Base-by-base conservation (phyloP, 2,113 vertebrate genomes). In the Neomonachus schauinslandi region DNA sequence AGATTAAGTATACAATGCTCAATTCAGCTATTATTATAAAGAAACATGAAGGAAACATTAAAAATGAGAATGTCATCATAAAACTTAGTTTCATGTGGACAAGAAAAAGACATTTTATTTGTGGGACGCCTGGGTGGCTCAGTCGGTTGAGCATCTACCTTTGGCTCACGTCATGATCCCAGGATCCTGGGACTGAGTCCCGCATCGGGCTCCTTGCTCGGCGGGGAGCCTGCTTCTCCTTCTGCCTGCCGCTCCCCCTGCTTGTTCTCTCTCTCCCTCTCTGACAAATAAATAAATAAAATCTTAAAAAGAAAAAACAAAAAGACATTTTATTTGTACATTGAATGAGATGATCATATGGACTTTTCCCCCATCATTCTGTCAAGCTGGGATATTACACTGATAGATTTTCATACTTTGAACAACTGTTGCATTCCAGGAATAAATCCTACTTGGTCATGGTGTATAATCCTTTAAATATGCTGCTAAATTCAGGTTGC, bases 1-100 rank as follows among this genome's bases (percentile, higher is more conserved):
- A 94, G 28, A 80, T 46, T 80, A 87, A 87, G 51, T 74, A 12
- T 28, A 67, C 46, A 94, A 55, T 67, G 28, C 36, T 87, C 36
- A 67, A 80, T 57, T 84, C 55, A 90, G 69, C 57, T 76, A 65
- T 76, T 94, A 69, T 55, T 94, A 72, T 49, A n/a, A 92, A 28
- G 31, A 83, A 42, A 65, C 67, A 83, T 15, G 26, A 55, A 77
- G 21, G 15, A 79, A 53, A 87, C 36, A 69, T 79, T 87, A 55
- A 31, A 91, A 67, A 67, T 91, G 53, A 59, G 53, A 72, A 67
- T 31, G 18, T 36, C 18, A 46, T 71, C 7, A 65, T 0, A 42
- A 83, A 92, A 61, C 8, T 63, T 51, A 57, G 63, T 71, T 69
- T 57, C 80, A 82, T n/a, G 63, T n/a, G 51, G 36, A 49, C 51